Base-by-base conservation (phyloP, 2,888 invertebrate species). In the Lydus trimaculatus region DNA sequence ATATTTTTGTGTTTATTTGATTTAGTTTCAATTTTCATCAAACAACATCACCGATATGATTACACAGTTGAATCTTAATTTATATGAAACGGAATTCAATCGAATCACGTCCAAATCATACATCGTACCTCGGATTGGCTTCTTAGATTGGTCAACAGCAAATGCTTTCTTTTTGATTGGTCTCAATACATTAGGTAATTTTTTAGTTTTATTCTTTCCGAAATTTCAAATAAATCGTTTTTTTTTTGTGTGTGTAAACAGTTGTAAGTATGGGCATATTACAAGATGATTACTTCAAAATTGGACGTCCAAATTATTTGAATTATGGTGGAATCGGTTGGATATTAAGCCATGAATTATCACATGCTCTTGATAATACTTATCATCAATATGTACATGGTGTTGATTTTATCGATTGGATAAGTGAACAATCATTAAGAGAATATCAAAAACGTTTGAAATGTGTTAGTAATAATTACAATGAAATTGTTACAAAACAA, bases 291-390 rank as follows among this genome's bases (percentile, higher is more conserved):
- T 31, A 36, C 15, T 31, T 8, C 36, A 36, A 20, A 3, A 15
- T 36, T 4, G 15, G 15, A 20, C 31, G 61, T 11, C 61, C 61
- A 20, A 36, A 61, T 36, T 61, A 61, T 61, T 36, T 61, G 13
- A 61, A 61, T 61, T 61, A 36, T 15, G 61, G 61, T 8, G 36
- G 25, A 36, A 31, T 61, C 7, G 61, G 61, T 36, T 33, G 25
- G 33, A 31, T 61, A 17, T 8, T 61, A n/a, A 48, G 48, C 13
- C 48, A 48, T 3, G 48, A 48, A 20, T 48, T 48, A 48, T 48
- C 48, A 11, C 48, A 48, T 20, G 48, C 20, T 23, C 20, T 48
- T 11, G 48, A 48, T 11, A 0, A 3, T 48, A 48, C 48, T 11
- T 20, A 11, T 11, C 48, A 20, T 20, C 7, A 9, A 9, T 48